phyloP scores from a whole-genome alignment of 2,797 vertebrate genomes.

The Pangasius larnaudii region DNA sequence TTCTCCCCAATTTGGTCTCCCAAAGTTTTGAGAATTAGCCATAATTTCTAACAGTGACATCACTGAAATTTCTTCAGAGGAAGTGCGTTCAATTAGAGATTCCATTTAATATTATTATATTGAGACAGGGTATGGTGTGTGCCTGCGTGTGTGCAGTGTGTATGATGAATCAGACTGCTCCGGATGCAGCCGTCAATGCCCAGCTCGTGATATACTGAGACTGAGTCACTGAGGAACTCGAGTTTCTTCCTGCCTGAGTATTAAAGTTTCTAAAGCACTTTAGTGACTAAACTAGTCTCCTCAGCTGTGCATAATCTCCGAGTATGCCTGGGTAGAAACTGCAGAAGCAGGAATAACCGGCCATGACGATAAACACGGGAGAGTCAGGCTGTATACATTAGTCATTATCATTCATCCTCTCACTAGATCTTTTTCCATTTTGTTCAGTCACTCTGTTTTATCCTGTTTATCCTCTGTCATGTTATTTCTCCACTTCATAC shows the following conservation, averaged over 20 bases:
- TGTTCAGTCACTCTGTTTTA: background rate
- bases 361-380: background rate
- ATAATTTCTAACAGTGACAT: background rate
- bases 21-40: background rate
- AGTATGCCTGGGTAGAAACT: background rate
- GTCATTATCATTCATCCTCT: conserved; percentile 3
- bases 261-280: conserved; percentile 11
- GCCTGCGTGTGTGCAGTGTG: background rate
- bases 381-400: background rate
- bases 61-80: background rate
- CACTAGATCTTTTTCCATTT: background rate
- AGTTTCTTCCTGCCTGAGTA: background rate
- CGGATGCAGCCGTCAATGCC: background rate
- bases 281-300: background rate
- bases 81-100: background rate
- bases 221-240: conserved; percentile 22
- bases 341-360: conserved; percentile 1
- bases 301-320: background rate
- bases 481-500: background rate
- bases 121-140: background rate
- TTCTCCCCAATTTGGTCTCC: background rate
- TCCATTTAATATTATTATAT: background rate
- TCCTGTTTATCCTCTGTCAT: background rate
- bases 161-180: conserved; percentile 8
- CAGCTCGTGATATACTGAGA: background rate